Percentiles rank a stretch among this genome's conserved stretches.
phyloP scores from a whole-genome alignment of 2,797 vertebrate species.

The Mus caroli region DNA sequence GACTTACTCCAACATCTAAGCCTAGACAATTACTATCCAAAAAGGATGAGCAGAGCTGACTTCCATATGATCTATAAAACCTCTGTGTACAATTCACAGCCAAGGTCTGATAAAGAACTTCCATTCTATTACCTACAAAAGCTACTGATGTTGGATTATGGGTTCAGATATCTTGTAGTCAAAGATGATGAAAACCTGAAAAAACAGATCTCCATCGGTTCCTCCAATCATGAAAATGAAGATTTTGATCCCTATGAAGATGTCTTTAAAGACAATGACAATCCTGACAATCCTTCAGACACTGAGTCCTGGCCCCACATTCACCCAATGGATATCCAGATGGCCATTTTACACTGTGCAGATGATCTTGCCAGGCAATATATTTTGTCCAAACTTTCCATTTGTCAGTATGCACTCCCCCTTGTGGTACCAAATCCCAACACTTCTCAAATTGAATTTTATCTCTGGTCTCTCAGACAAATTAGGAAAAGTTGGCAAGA shows the following conservation, averaged over 20 bases:
- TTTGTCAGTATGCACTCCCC: conserved; percentile 90
- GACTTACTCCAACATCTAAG: conserved; percentile 81
- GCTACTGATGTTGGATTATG: conserved; percentile 85
- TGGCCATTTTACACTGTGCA: conserved; percentile 88
- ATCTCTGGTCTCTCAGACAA: conserved; percentile 86
- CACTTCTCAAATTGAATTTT: conserved; percentile 85
- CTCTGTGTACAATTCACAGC: conserved; percentile 70
- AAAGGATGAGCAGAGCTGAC: conserved; percentile 78
- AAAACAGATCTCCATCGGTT: background rate
- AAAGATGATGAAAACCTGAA: conserved; percentile 46
- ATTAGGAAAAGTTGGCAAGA: conserved; percentile 77
- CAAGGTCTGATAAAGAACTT: conserved; percentile 78
- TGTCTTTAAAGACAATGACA: background rate
- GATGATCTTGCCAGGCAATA: conserved; percentile 87
- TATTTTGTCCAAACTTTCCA: conserved; percentile 86
- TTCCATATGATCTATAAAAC: conserved; percentile 79
- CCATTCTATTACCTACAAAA: conserved; percentile 84
- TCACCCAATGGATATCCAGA: conserved; percentile 89
- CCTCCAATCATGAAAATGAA: background rate
- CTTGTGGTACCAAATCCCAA: conserved; percentile 87
- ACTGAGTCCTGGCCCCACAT: conserved; percentile 41
- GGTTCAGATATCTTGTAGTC: conserved; percentile 80
- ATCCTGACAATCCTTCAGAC: no score
- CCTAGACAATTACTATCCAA: conserved; percentile 82
- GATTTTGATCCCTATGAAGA: conserved; percentile 61